A percentile compares a stretch with the other conserved stretches of the same genome.
These are phyloP conservation scores for Orthosia gothica DNA, from an alignment of 2,888 invertebrate genomes.

Conservation along the genomic window DNA sequence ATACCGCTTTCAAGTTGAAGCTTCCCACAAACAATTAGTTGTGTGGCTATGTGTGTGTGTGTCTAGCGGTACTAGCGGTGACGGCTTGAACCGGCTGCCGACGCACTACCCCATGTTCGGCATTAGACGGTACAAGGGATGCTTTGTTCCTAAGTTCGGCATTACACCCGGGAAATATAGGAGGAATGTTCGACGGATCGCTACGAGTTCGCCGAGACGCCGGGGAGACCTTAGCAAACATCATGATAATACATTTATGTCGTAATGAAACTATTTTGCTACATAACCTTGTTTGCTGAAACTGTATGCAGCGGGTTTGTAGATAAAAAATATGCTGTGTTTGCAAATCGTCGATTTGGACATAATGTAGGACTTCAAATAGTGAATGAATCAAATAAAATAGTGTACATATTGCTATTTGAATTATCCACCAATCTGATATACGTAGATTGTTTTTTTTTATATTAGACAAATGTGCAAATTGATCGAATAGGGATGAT, in stretches of 20 bases:
- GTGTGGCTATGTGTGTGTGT: slow-evolving; percentile 41
- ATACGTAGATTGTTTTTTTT: too few relatives aligned
- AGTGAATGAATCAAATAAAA: not conserved
- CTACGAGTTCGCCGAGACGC: slow-evolving; percentile 71
- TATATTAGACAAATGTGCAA: too few relatives aligned
- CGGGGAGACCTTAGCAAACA: slow-evolving; percentile 68
- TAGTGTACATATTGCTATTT: not conserved
- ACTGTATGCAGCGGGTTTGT: slow-evolving; percentile 3
- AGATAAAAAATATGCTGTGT: not conserved
- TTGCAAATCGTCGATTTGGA: not conserved
- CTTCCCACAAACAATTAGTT: slow-evolving; percentile 64
- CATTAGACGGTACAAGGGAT: slow-evolving; percentile 73
- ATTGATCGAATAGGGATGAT: too few relatives aligned
- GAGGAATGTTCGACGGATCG: slow-evolving; percentile 76
- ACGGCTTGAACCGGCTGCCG: slow-evolving; percentile 57
- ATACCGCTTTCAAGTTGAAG: slow-evolving; percentile 34
- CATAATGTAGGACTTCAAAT: not conserved
- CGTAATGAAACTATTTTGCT: slow-evolving; percentile 68
- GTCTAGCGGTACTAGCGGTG: slow-evolving; percentile 51
- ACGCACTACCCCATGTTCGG: slow-evolving; percentile 69
- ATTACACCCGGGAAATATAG: slow-evolving; percentile 80
- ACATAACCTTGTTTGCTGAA: slow-evolving; percentile 39
- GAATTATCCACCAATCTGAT: too few relatives aligned
- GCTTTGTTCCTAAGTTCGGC: slow-evolving; percentile 80
- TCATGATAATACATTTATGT: slow-evolving; percentile 65